These are phyloP conservation scores for Protonemura montana DNA, from an alignment of 2,888 invertebrate genomes.

Conservation along the genomic window DNA sequence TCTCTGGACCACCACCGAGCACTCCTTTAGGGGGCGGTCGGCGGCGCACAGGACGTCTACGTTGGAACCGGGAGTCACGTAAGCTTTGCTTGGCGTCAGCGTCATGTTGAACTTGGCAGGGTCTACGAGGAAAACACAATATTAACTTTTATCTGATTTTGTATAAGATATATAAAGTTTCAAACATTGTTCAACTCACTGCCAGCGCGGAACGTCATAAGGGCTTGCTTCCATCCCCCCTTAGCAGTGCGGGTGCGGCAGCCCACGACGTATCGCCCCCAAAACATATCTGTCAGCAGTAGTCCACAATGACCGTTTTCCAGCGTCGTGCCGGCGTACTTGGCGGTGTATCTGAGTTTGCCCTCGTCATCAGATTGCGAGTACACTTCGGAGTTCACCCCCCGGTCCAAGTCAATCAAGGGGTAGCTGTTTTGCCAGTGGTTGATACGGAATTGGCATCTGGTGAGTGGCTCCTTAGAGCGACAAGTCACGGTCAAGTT, in stretches of 20 bases:
- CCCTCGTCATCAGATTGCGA: background rate
- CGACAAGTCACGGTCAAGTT: conserved; percentile 9
- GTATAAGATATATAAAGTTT: background rate
- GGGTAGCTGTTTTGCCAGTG: conserved; percentile 9
- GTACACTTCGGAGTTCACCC: background rate
- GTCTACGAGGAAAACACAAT: background rate
- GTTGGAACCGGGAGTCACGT: background rate
- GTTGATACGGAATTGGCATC: conserved; percentile 3
- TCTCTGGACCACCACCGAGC: background rate
- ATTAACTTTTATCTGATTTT: background rate
- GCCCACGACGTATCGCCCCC: conserved; percentile 15
- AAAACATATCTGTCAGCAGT: background rate
- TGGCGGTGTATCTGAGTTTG: background rate
- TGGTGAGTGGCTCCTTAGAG: background rate
- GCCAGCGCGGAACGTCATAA: conserved; percentile 14
- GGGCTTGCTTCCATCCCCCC: conserved; percentile 26
- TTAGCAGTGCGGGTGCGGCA: background rate
- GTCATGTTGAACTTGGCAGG: conserved; percentile 5
- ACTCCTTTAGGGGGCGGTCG: background rate
- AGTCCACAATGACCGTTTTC: background rate
- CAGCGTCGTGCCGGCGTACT: background rate
- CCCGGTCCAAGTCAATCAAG: background rate
- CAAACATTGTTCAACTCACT: conserved; percentile 15
- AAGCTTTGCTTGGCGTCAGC: background rate
- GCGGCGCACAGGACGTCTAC: background rate